Base-by-base conservation (phyloP, 1,140 invertebrate genomes). In the Phenacoccus solenopsis region DNA sequence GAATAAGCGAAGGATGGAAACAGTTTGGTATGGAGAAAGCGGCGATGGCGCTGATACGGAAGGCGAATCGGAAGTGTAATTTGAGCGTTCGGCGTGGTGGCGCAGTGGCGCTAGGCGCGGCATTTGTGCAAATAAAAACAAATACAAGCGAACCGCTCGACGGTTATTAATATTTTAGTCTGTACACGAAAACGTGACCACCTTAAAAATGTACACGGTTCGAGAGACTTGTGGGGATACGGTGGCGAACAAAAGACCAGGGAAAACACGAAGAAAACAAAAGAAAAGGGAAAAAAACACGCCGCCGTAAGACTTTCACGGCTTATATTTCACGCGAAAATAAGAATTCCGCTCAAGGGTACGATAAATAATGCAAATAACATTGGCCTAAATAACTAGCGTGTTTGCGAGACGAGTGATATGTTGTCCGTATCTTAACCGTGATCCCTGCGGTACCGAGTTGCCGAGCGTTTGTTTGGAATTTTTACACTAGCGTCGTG, bases 341-440 rank as follows among this genome's bases (percentile, higher is more conserved):
- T 49, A 49, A 49, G 38, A 49, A 49, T 49, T 49, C 38, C 38
- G 16, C 38, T 49, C 38, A 9, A 49, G 38, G 16, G 38, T 49
- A 49, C 38, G 38, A 49, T 49, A 49, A 49, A 49, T 49, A 49
- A 49, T 49, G 38, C 38, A 49, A 49, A 49, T 49, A 49, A 49
- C 38, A 49, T 49, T 49, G 38, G 38, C 38, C 38, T 49, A 49
- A 49, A 49, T 49, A 32, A 32, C 30, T 32, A 49, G 38, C 38
- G 20, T 49, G 38, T 49, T 49, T 49, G 20, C 38, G 2, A 49
- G 38, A 49, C 38, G 38, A 49, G 38, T 49, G 38, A 49, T 49
- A 49, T 49, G 38, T 49, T 49, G 38, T 49, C 38, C 38, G 38
- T n/a, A n/a, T 10, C 38, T 49, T 49, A 49, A 49, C 38, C 20